Base-by-base conservation (phyloP, 1,140 invertebrate species). In the Drosophila saltans region DNA sequence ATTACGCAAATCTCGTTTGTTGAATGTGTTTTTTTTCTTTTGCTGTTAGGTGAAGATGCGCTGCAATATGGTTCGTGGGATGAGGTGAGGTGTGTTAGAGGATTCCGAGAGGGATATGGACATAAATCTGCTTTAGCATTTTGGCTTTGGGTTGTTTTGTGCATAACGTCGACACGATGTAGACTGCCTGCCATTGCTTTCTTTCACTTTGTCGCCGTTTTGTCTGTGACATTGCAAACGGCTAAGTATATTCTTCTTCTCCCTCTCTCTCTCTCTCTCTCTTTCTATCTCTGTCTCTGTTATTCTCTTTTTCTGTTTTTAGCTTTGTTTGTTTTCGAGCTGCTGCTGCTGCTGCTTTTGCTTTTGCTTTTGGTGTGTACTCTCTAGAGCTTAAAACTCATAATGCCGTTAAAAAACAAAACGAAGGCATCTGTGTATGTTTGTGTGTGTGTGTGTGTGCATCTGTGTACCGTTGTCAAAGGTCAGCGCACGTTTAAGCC, bases 1-100 rank as follows among this genome's bases (percentile, higher is more conserved):
- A 89, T 89, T 89, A 89, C 84, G 84, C 84, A 89, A 89, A 89
- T 89, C 84, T 89, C 84, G 84, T 89, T 89, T 89, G 84, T 90
- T 90, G 84, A 89, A 89, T 89, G 84, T 89, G 84, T 84, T 84
- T 77, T 45, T 36, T 36, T 7, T 36, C 33, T 36, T 6, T 36
- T 5, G 28, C 28, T 89, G 84, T 84, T 86, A 86, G 84, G 74
- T 89, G 80, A 84, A 89, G 84, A 88, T 88, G 84, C 84, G 80
- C 68, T 52, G 45, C 80, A 80, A 77, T 85, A 69, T 77, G 72
- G 74, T 36, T 43, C 9, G 40, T 41, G 16, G n/a, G 64, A 26
- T 45, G 36, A 6, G 30, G 8, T 7, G 69, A 52, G 45, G 11
- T 21, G 21, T 21, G 33, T 55, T n/a, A 39, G 33, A 57, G 40